phyloP scores from a whole-genome alignment of 2,888 invertebrate genomes.

The Drosophila lacicola region DNA sequence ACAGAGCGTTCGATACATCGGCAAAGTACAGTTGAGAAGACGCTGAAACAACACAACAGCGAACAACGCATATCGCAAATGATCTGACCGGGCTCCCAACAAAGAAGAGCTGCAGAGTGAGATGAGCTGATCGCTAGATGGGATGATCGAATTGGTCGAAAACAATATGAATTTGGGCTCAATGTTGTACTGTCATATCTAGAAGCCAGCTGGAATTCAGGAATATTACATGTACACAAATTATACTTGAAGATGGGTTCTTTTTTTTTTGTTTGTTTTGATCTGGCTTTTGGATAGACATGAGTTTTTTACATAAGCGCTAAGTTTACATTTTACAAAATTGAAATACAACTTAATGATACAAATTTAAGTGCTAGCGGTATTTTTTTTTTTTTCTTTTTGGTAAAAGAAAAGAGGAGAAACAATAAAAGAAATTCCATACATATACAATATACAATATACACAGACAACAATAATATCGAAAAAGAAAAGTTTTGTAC shows the following conservation, averaged over 20 bases:
- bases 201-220: conserved; percentile 16
- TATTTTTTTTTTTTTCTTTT: conserved; percentile 9
- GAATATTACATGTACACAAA: neutral
- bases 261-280: too few relatives aligned
- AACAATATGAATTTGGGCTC: conserved; percentile 22
- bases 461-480: conserved; percentile 61
- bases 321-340: conserved; percentile 29
- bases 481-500: conserved; percentile 57
- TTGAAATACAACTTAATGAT: conserved; percentile 39
- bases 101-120: conserved; percentile 51
- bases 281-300: conserved; percentile 27
- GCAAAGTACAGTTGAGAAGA: conserved; percentile 19
- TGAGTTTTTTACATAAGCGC: conserved; percentile 44
- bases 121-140: conserved; percentile 44
- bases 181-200: conserved; percentile 20
- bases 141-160: conserved; percentile 25
- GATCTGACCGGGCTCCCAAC: conserved; percentile 46
- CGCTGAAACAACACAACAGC: conserved; percentile 63
- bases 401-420: conserved; percentile 20
- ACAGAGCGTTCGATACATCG: neutral
- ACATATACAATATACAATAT: conserved; percentile 57
- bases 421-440: conserved; percentile 48
- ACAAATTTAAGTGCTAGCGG: conserved; percentile 36
- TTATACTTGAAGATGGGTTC: neutral
- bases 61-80: conserved; percentile 60